Percentiles rank a stretch among this genome's conserved stretches.
Evolutionary conservation across 1,140 invertebrate genomes (phyloP).

Genomic region (Ceratosolen fusciceps): DNA sequence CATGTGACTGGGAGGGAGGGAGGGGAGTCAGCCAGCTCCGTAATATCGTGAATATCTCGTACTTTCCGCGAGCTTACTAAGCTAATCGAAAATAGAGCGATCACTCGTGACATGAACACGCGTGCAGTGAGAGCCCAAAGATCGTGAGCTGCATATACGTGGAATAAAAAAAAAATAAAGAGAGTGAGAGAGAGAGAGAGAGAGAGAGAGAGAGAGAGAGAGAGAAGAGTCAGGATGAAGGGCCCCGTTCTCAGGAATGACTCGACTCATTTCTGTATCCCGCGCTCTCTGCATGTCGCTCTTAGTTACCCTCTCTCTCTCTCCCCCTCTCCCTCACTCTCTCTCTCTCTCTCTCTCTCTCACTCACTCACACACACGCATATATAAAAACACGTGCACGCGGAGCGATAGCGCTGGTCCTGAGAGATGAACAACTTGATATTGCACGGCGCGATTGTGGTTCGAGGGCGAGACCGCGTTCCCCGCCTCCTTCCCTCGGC

Average conservation of each 20-base stretch:
- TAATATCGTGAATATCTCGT: background rate
- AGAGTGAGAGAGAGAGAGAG: too few species aligned
- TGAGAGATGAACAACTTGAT: constrained; percentile 49
- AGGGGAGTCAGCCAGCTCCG: too few species aligned
- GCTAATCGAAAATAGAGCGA: constrained; percentile 40
- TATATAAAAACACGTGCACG: too few species aligned
- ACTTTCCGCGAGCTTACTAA: background rate
- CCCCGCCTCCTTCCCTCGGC: background rate
- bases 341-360: background rate
- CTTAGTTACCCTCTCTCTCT: background rate
- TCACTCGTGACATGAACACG: constrained; percentile 40
- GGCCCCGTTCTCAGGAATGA: constrained; percentile 24
- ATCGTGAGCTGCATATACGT: background rate
- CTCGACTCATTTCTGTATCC: constrained; percentile 38
- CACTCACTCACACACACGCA: background rate
- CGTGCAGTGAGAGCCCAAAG: constrained; percentile 16
- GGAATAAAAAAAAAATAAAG: too few species aligned
- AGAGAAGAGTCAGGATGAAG: background rate
- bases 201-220: constrained; percentile 6
- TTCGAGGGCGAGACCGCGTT: constrained; percentile 7
- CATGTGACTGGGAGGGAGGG: too few species aligned
- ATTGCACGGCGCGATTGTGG: constrained; percentile 10
- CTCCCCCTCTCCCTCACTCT: background rate
- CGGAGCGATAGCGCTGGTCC: constrained; percentile 26
- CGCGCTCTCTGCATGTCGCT: background rate